A percentile compares a stretch with the other conserved stretches of the same genome.
Conservation (phyloP, 2,113 vertebrate genomes). For the Melanotaenia duboulayi region DNA sequence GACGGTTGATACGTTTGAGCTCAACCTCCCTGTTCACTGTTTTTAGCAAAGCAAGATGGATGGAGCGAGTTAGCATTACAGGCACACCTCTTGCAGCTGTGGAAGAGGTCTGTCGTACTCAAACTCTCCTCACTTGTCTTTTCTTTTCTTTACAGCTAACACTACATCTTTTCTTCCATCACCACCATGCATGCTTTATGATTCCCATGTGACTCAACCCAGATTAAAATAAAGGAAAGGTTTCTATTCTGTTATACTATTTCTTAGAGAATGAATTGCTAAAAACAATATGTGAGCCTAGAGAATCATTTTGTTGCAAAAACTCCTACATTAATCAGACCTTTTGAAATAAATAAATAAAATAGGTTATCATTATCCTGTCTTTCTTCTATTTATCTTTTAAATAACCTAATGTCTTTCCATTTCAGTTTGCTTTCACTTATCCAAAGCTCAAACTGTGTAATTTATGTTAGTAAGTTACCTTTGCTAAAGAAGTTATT, state of each 20-base stretch:
- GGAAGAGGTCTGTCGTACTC: constrained; percentile 55
- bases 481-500: no score
- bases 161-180: constrained; percentile 58
- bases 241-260: neutral
- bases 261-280: neutral
- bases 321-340: no score
- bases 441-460: no score
- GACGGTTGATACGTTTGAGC: constrained; percentile 27
- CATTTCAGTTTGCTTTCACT: no score
- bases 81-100: constrained; percentile 76
- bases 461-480: no score
- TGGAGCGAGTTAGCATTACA: constrained; percentile 73
- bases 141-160: constrained; percentile 39
- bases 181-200: constrained; percentile 8
- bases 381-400: no score
- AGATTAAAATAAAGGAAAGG: constrained; percentile 13
- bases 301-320: neutral
- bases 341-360: no score
- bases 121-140: constrained; percentile 49
- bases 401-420: no score
- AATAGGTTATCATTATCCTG: no score
- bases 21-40: constrained; percentile 27
- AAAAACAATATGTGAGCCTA: neutral
- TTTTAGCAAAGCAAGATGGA: constrained; percentile 53
- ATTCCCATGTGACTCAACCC: neutral